phyloP scores from a whole-genome alignment of 1,140 invertebrate genomes.

The Bombus vancouverensis region DNA sequence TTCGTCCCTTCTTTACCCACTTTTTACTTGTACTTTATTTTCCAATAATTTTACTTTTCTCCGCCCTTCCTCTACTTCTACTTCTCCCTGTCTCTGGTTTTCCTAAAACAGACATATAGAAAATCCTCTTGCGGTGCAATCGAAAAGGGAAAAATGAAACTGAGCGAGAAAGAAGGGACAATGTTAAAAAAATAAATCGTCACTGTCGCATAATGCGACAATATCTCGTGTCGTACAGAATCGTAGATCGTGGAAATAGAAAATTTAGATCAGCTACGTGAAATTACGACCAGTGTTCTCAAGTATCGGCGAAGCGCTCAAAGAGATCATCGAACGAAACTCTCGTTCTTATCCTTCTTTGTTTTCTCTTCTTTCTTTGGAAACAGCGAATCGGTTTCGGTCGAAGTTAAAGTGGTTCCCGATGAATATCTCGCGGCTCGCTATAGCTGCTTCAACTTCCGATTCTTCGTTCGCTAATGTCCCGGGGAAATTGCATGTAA shows the following conservation, averaged over 20 bases:
- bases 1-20: no score
- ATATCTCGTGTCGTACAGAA: accelerated
- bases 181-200: no score
- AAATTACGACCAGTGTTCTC: not conserved
- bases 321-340: not conserved
- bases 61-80: no score
- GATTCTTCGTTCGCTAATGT: slow-evolving; percentile 47
- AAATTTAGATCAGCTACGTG: not conserved
- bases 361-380: not conserved
- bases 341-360: not conserved
- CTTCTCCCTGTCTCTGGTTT: no score
- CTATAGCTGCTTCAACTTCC: slow-evolving; percentile 31
- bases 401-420: not conserved
- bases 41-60: no score
- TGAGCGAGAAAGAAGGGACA: no score
- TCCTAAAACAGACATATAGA: no score
- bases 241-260: not conserved
- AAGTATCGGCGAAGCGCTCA: not conserved
- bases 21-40: no score
- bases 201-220: no score
- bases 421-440: slow-evolving; percentile 28
- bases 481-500: slow-evolving; percentile 49
- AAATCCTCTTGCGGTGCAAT: no score
- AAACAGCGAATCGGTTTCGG: slow-evolving; percentile 1
- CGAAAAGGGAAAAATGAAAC: no score